A percentile compares a stretch with the other conserved stretches of the same genome.
phyloP scores from a whole-genome alignment of 2,888 invertebrate genomes.

The Orthonychiurus folsomi region DNA sequence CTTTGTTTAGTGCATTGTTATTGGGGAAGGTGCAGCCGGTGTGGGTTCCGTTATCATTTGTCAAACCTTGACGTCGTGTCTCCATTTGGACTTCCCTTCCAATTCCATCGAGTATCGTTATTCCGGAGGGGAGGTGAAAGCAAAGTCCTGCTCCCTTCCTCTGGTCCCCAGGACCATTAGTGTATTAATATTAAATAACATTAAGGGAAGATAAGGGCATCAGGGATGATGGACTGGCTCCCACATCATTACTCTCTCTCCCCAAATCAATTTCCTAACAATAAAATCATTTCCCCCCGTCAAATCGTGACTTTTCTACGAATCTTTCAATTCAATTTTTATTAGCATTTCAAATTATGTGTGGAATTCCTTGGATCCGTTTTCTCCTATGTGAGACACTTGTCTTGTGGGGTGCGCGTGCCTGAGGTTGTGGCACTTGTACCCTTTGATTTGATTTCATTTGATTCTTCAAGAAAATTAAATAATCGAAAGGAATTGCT shows the following conservation, averaged over 20 bases:
- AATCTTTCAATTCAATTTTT: no score
- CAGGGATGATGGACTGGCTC: background rate
- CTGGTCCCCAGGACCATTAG: background rate
- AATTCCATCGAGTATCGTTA: background rate
- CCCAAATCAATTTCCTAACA: background rate
- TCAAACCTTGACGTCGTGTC: background rate
- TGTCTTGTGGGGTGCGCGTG: no score
- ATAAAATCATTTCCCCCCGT: background rate
- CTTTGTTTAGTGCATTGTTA: background rate
- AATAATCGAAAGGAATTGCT: no score
- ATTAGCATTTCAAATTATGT: no score
- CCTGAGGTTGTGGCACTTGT: no score
- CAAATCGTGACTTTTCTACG: no score
- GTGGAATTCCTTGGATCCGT: no score
- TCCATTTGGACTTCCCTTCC: no score
- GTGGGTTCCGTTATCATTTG: background rate
- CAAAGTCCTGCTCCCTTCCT: no score
- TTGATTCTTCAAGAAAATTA: background rate
- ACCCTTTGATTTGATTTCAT: no score
- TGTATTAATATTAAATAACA: background rate
- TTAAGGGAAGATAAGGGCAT: background rate
- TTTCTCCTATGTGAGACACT: background rate
- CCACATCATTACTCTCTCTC: background rate
- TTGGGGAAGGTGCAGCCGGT: background rate
- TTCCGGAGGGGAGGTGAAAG: background rate